Evolutionary conservation across 2,797 vertebrate genomes (phyloP).

Genomic region (Ciconia nigra): DNA sequence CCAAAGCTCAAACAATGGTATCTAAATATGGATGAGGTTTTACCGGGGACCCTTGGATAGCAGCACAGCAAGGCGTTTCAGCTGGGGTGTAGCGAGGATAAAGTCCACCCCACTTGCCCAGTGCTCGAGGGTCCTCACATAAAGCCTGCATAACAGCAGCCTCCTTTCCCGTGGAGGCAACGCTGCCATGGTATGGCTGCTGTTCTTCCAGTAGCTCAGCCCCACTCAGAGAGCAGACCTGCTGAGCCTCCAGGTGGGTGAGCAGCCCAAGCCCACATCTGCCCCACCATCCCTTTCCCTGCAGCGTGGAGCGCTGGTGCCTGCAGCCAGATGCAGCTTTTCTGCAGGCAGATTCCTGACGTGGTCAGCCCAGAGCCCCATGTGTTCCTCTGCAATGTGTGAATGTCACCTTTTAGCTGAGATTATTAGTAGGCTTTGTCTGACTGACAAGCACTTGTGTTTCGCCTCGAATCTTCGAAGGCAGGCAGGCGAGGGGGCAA

Average conservation of each 20-base stretch:
- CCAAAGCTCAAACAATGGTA: neutral
- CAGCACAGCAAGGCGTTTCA: neutral
- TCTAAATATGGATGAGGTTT: neutral
- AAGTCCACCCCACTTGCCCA: neutral
- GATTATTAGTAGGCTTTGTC: conserved; percentile 23
- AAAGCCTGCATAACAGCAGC: neutral
- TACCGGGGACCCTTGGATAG: neutral
- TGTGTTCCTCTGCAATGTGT: neutral
- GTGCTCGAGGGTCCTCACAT: neutral
- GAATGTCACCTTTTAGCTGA: conserved; percentile 22
- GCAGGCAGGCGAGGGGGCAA: conserved; percentile 24
- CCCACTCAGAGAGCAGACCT: rapidly evolving
- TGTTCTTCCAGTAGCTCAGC: neutral
- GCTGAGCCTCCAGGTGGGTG: rapidly evolving
- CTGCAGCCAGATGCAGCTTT: neutral
- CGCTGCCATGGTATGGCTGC: rapidly evolving
- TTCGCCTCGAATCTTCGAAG: neutral
- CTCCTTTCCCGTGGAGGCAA: neutral
- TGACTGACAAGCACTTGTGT: conserved; percentile 8
- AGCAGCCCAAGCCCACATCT: rapidly evolving
- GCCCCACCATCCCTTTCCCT: neutral
- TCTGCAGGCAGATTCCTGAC: neutral
- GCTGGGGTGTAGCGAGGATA: neutral
- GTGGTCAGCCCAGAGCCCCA: neutral
- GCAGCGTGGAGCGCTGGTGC: neutral